Percentiles rank a stretch among this genome's conserved stretches.
Conservation (phyloP, 2,113 vertebrate genomes). For the Catharus minimus region DNA sequence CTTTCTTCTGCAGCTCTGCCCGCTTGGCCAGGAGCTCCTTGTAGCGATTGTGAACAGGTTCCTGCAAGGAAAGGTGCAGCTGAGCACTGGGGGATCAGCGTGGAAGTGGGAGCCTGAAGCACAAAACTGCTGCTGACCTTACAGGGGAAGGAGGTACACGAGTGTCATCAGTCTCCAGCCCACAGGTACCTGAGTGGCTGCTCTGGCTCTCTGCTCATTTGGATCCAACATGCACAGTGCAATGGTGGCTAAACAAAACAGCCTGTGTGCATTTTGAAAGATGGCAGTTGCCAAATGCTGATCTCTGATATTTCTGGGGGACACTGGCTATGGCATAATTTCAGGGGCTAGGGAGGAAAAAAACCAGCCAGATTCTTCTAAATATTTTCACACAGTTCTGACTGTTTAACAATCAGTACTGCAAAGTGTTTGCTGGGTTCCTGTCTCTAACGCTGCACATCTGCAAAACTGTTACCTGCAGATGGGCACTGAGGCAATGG, state of each 20-base stretch:
- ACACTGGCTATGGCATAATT: background rate
- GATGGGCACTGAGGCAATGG: background rate
- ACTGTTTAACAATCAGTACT: background rate
- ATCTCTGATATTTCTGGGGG: background rate
- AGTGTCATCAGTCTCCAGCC: background rate
- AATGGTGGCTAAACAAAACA: background rate
- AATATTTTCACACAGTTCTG: background rate
- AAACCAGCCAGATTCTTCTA: background rate
- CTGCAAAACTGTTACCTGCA: background rate
- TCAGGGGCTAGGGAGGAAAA: background rate
- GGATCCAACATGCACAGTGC: background rate
- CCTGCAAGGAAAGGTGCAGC: slow-evolving; percentile 62
- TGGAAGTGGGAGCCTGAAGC: background rate
- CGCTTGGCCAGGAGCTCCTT: slow-evolving; percentile 94
- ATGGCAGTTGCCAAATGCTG: background rate
- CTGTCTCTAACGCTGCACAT: accelerated
- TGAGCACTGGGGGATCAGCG: background rate
- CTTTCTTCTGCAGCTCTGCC: slow-evolving; percentile 91
- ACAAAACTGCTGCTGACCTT: accelerated
- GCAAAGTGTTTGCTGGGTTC: background rate
- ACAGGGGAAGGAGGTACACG: background rate
- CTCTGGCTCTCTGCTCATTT: background rate
- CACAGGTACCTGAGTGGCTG: accelerated
- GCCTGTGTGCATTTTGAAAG: background rate
- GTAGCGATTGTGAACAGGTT: slow-evolving; percentile 90